phyloP scores from a whole-genome alignment of 2,888 invertebrate genomes.

The Teinopalpus imperialis region DNA sequence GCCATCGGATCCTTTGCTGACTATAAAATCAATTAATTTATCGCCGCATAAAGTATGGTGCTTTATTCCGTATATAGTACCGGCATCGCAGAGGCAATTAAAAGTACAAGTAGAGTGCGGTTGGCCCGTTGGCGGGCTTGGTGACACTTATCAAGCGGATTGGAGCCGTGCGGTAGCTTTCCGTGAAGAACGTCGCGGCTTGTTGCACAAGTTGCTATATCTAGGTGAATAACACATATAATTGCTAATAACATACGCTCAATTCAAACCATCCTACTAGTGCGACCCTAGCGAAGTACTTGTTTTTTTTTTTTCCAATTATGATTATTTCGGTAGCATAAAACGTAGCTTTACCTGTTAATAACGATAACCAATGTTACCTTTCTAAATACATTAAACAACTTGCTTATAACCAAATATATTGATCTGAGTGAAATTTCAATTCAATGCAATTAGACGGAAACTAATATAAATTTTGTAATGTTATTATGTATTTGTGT shows the following conservation, averaged over 20 bases:
- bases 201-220: conserved; percentile 31
- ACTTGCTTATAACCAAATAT: no score
- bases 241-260: conserved; percentile 22
- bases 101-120: conserved; percentile 72
- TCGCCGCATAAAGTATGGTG: conserved; percentile 21
- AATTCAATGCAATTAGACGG: no score
- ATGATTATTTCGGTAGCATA: no score
- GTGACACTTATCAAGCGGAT: conserved; percentile 70
- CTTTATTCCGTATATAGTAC: conserved; percentile 17
- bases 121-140: conserved; percentile 58
- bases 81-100: conserved; percentile 53
- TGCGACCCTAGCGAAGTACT: no score
- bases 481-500: no score
- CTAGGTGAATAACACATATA: conserved; percentile 36
- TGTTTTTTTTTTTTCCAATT: no score
- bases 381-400: no score
- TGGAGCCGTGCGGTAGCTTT: conserved; percentile 45
- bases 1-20: conserved; percentile 4
- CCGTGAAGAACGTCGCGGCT: conserved; percentile 50
- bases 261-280: conserved; percentile 4
- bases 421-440: no score
- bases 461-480: no score
- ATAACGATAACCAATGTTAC: no score
- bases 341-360: no score
- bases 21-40: conserved; percentile 11